A percentile compares a stretch with the other conserved stretches of the same genome.
These are phyloP conservation scores for Anthophora plumipes DNA, from an alignment of 2,888 invertebrate genomes.

Conservation along the genomic window DNA sequence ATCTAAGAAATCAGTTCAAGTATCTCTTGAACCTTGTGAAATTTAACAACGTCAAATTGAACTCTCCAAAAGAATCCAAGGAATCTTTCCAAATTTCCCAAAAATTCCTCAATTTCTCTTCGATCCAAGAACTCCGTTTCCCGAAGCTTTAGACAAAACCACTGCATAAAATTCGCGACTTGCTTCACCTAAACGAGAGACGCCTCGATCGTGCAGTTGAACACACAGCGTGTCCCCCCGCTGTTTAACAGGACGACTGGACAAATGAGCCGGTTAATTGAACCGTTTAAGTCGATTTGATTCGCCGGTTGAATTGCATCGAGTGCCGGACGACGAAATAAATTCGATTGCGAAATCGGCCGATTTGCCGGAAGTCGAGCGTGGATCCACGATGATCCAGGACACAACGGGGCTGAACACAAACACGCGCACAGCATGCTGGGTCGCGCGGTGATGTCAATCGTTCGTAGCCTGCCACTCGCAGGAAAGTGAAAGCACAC, in stretches of 20 bases:
- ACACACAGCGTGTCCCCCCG: neutral
- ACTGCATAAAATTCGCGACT: neutral
- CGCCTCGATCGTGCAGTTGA: neutral
- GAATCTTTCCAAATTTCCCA: neutral
- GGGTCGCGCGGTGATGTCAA: slow-evolving; percentile 50
- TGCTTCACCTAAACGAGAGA: neutral
- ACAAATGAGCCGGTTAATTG: slow-evolving; percentile 50
- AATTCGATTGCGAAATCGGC: slow-evolving; percentile 48
- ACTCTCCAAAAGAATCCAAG: neutral
- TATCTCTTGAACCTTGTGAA: too few species aligned
- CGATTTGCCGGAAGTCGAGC: slow-evolving; percentile 49
- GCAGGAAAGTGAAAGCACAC: slow-evolving; percentile 70
- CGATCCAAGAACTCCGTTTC: neutral
- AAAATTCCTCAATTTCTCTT: neutral
- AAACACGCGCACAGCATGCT: neutral
- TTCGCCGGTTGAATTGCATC: slow-evolving; percentile 43
- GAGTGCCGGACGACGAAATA: slow-evolving; percentile 61
- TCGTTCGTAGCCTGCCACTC: slow-evolving; percentile 48
- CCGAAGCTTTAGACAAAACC: too few species aligned
- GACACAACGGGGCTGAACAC: slow-evolving; percentile 29
- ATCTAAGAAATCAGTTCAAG: too few species aligned
- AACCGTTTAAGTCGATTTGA: slow-evolving; percentile 55
- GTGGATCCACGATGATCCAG: slow-evolving; percentile 39
- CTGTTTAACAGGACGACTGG: slow-evolving; percentile 4
- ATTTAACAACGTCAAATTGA: neutral